phyloP scores from a whole-genome alignment of 2,113 vertebrate species.

The Carassius gibelio region DNA sequence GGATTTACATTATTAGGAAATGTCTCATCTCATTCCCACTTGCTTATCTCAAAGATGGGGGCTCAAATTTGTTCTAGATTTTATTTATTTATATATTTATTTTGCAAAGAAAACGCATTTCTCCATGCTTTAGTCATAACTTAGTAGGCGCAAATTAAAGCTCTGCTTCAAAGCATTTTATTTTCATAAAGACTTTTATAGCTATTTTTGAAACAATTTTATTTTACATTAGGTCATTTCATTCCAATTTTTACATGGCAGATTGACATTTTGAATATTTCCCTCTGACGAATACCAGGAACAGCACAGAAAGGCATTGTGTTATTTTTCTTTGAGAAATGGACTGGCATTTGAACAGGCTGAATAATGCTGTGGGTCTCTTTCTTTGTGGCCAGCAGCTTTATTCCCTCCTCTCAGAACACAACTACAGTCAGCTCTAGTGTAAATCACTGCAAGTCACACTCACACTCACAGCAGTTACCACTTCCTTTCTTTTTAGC shows the following conservation, averaged over 20 bases:
- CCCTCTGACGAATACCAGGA: neutral
- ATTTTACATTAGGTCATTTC: neutral
- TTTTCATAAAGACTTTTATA: constrained; percentile 25
- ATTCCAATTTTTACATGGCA: neutral
- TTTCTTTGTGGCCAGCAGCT: neutral
- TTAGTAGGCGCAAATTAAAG: constrained; percentile 44
- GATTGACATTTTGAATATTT: constrained; percentile 44
- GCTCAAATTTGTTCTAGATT: constrained; percentile 40
- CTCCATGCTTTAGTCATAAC: constrained; percentile 43
- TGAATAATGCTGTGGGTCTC: constrained; percentile 10
- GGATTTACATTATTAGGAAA: constrained; percentile 48
- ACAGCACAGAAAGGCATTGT: constrained; percentile 28
- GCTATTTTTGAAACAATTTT: constrained; percentile 1
- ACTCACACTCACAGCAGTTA: neutral
- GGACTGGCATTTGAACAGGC: constrained; percentile 27
- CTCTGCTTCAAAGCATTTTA: constrained; percentile 53
- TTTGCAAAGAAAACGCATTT: constrained; percentile 39
- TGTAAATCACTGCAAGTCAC: constrained; percentile 11
- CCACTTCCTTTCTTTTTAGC: constrained; percentile 19
- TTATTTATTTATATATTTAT: constrained; percentile 5
- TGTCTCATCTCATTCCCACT: constrained; percentile 32
- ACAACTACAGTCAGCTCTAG: neutral
- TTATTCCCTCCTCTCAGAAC: constrained; percentile 1
- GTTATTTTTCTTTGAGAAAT: constrained; percentile 29
- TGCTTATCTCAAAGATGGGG: constrained; percentile 1